Evolutionary conservation across 53 echinoderm and acorn worm genomes (phyloP), one percentile per base, ranked within the genome.

Genomic region (Glandiceps talaboti): DNA sequence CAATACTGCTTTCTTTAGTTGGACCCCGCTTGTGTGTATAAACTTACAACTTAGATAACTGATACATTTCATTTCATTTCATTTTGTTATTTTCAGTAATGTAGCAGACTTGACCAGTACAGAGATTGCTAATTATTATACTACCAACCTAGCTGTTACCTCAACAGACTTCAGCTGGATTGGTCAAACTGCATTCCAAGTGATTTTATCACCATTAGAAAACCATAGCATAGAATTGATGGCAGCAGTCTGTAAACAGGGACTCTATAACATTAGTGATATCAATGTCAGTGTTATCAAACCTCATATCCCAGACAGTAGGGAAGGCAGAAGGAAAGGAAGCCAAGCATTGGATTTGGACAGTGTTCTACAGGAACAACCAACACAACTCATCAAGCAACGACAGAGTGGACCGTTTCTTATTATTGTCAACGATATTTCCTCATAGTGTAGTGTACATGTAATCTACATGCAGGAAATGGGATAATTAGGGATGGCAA

Each of bases 251-350:
- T 88, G 85, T 29, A 82, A 85, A 1, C 93, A 92, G 30, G 97
- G 97, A 14, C 92, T 96, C n/a, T 96, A 80, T 82, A 87, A 96
- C 81, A 88, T 96, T 25, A 91, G 87, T 81, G 86, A 90, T 76
- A 85, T 93, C 80, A 88, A 82, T 33, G 83, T 94, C 74, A 75
- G 87, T 28, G 88, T 85, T 30, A 77, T 79, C 80, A 79, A 84
- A 27, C 77, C 85, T 20, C 6, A 45, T 6, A 45, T 45, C 20
- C 6, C 20, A 12, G 64, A 12, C 64, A 20, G 64, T 20, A 20
- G 64, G 64, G 20, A 20, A 20, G 64, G 64, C 64, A 45, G 20
- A 20, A 45, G 64, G 64, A 6, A 45, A 20, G 20, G 64, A 12
- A 45, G 64, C 64, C 64, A 45, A 20, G 64, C 6, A 6, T 45